Percentiles rank a stretch among this genome's conserved stretches.
Conservation (phyloP, 2,113 vertebrate genomes). For the Saguinus midas region DNA sequence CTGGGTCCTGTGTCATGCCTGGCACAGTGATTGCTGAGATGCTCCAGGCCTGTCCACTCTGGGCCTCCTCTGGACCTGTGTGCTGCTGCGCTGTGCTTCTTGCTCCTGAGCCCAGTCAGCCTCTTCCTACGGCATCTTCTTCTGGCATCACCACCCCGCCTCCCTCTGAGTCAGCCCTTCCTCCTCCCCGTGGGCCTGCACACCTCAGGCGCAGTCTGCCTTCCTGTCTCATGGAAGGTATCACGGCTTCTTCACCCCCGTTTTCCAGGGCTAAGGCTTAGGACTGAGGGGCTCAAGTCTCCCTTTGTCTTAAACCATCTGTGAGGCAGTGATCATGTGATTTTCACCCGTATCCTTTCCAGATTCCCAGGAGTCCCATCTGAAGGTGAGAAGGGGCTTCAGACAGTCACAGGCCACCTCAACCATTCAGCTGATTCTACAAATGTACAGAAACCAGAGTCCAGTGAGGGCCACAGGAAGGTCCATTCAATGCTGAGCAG, state of each 20-base stretch:
- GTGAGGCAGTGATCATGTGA: not conserved
- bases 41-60: not conserved
- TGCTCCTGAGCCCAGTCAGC: not conserved
- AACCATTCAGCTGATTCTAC: not conserved
- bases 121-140: not conserved
- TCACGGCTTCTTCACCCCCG: not conserved
- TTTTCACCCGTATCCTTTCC: rapidly evolving
- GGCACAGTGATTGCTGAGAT: not conserved
- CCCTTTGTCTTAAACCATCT: not conserved
- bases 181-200: rapidly evolving
- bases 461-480: rapidly evolving
- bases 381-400: not conserved
- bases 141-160: rapidly evolving
- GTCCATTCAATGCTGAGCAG: not conserved
- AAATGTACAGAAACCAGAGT: rapidly evolving
- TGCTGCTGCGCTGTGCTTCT: not conserved
- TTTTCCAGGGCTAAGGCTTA: not conserved
- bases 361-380: not conserved
- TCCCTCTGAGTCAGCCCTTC: rapidly evolving
- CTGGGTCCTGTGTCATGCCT: no score
- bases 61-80: not conserved
- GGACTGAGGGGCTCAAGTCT: no score
- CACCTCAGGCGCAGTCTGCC: no score
- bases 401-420: not conserved
- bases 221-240: not conserved